A percentile compares a stretch with the other conserved stretches of the same genome.
Conservation (phyloP, 1,140 invertebrate species). For the Apis mellifera region DNA sequence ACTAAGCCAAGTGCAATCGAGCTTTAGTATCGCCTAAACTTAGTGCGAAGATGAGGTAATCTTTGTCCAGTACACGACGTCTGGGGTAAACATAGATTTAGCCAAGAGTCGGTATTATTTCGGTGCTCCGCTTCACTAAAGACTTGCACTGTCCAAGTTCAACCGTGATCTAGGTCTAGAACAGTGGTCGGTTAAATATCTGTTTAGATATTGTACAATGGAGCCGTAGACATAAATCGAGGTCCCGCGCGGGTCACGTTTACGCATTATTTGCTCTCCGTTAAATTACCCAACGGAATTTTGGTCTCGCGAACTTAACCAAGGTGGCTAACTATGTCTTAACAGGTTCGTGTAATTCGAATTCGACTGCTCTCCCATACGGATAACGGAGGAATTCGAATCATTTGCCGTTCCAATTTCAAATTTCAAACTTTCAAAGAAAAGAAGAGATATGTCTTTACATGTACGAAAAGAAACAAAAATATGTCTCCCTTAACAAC, state of each 20-base stretch:
- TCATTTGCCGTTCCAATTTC: neutral
- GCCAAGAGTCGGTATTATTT: constrained; percentile 13
- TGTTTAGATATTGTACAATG: neutral
- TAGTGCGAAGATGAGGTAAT: constrained; percentile 8
- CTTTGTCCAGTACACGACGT: neutral
- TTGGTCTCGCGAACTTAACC: neutral
- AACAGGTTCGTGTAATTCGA: too few relatives aligned
- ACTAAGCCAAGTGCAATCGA: constrained; percentile 34
- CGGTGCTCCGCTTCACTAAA: neutral
- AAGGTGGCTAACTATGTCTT: too few relatives aligned
- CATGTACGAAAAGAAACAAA: too few relatives aligned
- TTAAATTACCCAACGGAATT: neutral
- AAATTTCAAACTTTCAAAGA: neutral
- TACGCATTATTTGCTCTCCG: neutral
- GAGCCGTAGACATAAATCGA: too few relatives aligned
- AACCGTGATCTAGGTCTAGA: neutral
- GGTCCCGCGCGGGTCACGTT: too few relatives aligned
- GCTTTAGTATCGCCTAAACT: constrained; percentile 1
- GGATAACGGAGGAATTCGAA: too few relatives aligned
- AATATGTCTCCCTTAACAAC: too few relatives aligned
- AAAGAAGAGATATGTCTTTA: too few relatives aligned
- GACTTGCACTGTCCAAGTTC: neutral
- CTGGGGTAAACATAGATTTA: constrained; percentile 9
- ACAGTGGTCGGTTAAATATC: neutral
- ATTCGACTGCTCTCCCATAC: too few relatives aligned